phyloP scores from a whole-genome alignment of 2,113 vertebrate species.

The Leucopsar rothschildi region DNA sequence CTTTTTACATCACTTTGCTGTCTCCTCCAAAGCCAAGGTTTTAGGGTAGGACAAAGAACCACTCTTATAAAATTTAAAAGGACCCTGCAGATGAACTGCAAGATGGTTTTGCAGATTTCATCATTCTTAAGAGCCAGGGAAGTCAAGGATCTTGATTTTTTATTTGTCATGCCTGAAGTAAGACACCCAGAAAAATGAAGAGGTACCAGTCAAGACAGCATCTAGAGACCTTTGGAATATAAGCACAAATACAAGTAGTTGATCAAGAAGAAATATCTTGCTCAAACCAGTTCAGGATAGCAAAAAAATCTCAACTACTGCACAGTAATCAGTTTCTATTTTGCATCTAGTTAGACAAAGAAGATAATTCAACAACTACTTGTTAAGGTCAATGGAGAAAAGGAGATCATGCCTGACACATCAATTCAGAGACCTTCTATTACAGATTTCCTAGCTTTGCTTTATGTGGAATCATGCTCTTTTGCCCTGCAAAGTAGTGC shows the following conservation, averaged over 20 bases:
- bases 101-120: neutral
- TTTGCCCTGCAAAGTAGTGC: neutral
- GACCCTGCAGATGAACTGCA: neutral
- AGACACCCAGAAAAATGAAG: neutral
- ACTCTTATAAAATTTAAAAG: neutral
- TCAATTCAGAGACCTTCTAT: neutral
- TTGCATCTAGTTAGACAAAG: neutral
- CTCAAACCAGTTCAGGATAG: neutral
- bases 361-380: neutral
- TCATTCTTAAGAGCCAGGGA: neutral
- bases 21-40: neutral
- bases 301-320: neutral
- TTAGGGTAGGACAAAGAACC: neutral
- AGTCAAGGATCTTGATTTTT: neutral
- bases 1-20: neutral
- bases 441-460: neutral
- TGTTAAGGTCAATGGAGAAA: neutral
- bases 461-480: neutral
- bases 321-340: neutral
- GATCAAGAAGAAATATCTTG: neutral
- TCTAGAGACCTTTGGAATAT: neutral
- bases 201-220: neutral
- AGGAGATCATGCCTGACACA: neutral
- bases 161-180: neutral
- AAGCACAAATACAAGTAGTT: neutral